Conservation (phyloP, 2,888 invertebrate genomes). For the Eurytoma californica region DNA sequence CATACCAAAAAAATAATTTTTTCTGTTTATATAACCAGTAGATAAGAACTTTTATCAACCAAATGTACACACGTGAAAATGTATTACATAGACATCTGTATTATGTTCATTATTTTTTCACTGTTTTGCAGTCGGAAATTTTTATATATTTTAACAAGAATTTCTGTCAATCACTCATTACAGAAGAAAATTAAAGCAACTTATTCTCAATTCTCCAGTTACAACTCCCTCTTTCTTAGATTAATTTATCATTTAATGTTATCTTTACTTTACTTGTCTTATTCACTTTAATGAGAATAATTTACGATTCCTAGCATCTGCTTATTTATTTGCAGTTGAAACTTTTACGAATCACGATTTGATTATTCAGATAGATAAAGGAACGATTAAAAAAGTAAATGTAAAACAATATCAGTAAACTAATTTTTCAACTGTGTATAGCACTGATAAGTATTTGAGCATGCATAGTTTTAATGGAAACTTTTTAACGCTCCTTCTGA, state of each 20-base stretch:
- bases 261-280: constrained; percentile 24
- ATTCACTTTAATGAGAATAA: constrained; percentile 21
- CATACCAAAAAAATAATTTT: no score
- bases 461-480: neutral
- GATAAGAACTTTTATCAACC: no score
- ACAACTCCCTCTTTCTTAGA: constrained; percentile 1
- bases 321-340: constrained; percentile 26
- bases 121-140: no score
- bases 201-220: constrained; percentile 22
- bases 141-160: neutral
- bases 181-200: neutral
- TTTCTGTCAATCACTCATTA: neutral
- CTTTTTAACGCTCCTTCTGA: neutral
- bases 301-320: constrained; percentile 10
- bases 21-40: no score
- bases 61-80: no score
- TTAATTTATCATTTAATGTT: constrained; percentile 35
- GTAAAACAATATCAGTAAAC: neutral
- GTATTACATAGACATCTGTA: no score
- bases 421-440: constrained; percentile 12
- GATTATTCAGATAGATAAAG: constrained; percentile 6
- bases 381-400: constrained; percentile 21
- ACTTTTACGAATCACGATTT: neutral
- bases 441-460: neutral
- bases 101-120: no score